Evolutionary conservation across 2,113 vertebrate genomes (phyloP).

Genomic region (Semnornis frantzii): DNA sequence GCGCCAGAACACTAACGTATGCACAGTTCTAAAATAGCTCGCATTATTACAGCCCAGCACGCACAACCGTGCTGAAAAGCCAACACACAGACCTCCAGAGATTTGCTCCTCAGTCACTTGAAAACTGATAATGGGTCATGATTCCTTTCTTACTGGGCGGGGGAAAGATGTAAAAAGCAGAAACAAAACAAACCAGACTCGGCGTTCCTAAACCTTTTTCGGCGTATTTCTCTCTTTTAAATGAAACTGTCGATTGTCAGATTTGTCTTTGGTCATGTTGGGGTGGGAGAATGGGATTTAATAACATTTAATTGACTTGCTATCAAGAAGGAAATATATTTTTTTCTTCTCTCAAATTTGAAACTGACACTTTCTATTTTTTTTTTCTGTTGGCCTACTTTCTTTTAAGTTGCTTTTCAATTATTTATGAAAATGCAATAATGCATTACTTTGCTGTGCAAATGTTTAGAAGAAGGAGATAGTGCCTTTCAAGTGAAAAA

Average conservation of each 20-base stretch:
- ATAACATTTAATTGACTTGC: slow-evolving; percentile 68
- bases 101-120: slow-evolving; percentile 3
- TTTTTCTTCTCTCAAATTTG: slow-evolving; percentile 65
- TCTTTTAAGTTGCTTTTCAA: slow-evolving; percentile 78
- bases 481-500: slow-evolving; percentile 55
- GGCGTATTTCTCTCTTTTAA: slow-evolving; percentile 12
- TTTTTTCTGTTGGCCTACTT: slow-evolving; percentile 72
- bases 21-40: slow-evolving; percentile 79
- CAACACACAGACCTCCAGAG: slow-evolving; percentile 33
- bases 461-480: slow-evolving; percentile 72
- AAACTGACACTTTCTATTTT: slow-evolving; percentile 52
- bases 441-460: slow-evolving; percentile 74
- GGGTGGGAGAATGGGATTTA: slow-evolving; percentile 52
- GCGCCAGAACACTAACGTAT: slow-evolving; percentile 78
- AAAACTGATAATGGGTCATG: slow-evolving; percentile 18
- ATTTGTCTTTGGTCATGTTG: slow-evolving; percentile 58
- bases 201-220: neutral
- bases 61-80: slow-evolving; percentile 35
- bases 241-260: slow-evolving; percentile 13
- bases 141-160: neutral
- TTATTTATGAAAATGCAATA: slow-evolving; percentile 80
- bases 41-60: slow-evolving; percentile 67
- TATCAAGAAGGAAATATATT: slow-evolving; percentile 70
- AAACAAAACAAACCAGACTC: neutral
- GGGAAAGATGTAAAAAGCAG: neutral